phyloP scores from a whole-genome alignment of 2,888 invertebrate genomes.

The Ditylenchus weischeri region DNA sequence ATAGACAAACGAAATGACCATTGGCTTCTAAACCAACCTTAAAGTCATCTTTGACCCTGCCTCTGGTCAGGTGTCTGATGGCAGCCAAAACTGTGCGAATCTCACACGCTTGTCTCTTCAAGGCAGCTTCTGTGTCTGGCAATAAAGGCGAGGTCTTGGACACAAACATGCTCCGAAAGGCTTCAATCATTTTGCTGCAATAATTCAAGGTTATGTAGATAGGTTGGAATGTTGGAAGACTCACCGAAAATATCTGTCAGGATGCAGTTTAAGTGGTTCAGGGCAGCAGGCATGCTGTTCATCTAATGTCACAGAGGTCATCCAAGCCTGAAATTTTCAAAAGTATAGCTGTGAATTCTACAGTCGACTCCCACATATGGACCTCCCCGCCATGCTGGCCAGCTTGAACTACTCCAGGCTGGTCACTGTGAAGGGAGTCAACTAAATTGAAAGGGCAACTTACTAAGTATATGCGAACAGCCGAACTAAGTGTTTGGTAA shows the following conservation, averaged over 20 bases:
- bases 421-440: too few relatives aligned
- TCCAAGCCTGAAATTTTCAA: conserved; percentile 9
- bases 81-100: conserved; percentile 31
- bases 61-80: conserved; percentile 23
- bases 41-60: conserved; percentile 30
- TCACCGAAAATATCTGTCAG: conserved; percentile 36
- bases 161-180: conserved; percentile 46
- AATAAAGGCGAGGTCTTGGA: conserved; percentile 16
- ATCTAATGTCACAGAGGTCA: conserved; percentile 29
- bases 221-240: neutral
- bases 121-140: conserved; percentile 8
- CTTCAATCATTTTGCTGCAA: conserved; percentile 49
- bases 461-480: conserved; percentile 33
- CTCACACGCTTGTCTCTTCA: conserved; percentile 35
- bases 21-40: conserved; percentile 32
- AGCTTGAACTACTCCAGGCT: conserved; percentile 9
- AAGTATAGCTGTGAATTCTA: too few relatives aligned
- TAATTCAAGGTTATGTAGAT: neutral
- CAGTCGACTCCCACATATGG: too few relatives aligned
- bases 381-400: too few relatives aligned
- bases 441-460: neutral
- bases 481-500: conserved; percentile 46
- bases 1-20: conserved; percentile 5
- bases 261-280: conserved; percentile 26
- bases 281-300: conserved; percentile 35